These are phyloP conservation scores for Strongylocentrotus purpuratus DNA, from an alignment of 35 echinoderm and acorn worm species.

Conservation along the genomic window DNA sequence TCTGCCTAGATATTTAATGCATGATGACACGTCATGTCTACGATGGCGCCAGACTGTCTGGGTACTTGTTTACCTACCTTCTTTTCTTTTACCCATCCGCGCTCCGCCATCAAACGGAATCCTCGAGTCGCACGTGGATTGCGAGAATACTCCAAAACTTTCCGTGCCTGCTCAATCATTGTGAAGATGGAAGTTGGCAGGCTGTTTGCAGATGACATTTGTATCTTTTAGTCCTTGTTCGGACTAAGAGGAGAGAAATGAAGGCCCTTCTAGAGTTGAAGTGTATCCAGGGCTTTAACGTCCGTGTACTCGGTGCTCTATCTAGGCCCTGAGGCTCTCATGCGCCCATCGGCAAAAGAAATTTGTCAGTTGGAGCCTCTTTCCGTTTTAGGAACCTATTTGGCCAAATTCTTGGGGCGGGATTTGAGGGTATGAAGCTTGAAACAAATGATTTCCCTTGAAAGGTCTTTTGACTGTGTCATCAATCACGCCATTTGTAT, in stretches of 20 bases:
- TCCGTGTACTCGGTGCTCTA: neutral
- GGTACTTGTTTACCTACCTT: slow-evolving; percentile 42
- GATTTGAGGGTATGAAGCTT: neutral
- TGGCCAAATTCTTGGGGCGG: neutral
- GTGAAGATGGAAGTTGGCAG: slow-evolving; percentile 3
- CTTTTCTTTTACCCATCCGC: neutral
- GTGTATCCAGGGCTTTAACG: neutral
- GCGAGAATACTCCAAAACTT: neutral
- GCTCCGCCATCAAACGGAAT: neutral
- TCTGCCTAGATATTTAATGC: slow-evolving; percentile 50
- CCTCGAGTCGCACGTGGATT: slow-evolving; percentile 9
- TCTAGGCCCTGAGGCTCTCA: neutral
- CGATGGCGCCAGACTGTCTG: slow-evolving; percentile 48
- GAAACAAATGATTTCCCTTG: neutral
- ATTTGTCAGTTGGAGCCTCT: neutral
- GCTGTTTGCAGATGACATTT: slow-evolving; percentile 24
- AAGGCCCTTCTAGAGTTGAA: neutral
- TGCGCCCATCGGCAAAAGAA: neutral
- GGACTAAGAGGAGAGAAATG: neutral
- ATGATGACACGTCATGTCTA: slow-evolving; percentile 54
- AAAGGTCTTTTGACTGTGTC: neutral
- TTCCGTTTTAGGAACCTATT: neutral
- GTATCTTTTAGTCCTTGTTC: neutral
- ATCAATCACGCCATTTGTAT: neutral
- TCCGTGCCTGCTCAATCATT: neutral